These are phyloP conservation scores for Philaenus spumarius DNA, from an alignment of 1,140 invertebrate genomes.

Conservation along the genomic window DNA sequence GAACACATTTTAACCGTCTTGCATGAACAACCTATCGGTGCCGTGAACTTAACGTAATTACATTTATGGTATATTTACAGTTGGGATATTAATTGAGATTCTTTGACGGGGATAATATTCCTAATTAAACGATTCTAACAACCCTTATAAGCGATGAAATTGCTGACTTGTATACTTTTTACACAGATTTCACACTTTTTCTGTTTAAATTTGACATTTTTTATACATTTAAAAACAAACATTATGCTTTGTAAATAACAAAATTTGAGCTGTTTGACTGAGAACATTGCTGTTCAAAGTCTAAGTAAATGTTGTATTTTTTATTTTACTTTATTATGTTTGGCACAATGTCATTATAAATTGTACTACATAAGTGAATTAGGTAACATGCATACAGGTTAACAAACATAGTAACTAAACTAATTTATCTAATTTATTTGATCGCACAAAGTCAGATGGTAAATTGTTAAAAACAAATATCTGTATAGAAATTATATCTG, in stretches of 20 bases:
- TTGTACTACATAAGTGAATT: not conserved
- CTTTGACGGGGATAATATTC: not conserved
- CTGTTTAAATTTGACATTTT: not conserved
- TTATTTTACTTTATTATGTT: not conserved
- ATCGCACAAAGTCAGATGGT: not conserved
- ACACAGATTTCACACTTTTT: conserved; percentile 4
- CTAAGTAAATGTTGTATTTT: not conserved
- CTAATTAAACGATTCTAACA: conserved; percentile 12
- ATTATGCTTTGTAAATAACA: conserved; percentile 11
- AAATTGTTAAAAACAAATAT: too few species aligned
- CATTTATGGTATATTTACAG: conserved; percentile 8
- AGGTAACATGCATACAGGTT: not conserved
- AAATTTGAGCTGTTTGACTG: conserved; percentile 8
- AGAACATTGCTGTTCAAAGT: not conserved
- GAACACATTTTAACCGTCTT: not conserved
- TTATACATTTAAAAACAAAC: conserved; percentile 12
- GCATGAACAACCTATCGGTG: not conserved
- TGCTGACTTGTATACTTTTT: not conserved
- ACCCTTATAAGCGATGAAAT: not conserved
- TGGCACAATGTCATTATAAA: conserved; percentile 6
- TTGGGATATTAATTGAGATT: conserved; percentile 1
- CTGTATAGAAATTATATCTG: too few species aligned
- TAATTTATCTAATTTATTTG: not conserved
- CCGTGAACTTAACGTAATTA: conserved; percentile 1
- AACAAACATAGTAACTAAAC: not conserved